A percentile compares a stretch with the other conserved stretches of the same genome.
Evolutionary conservation across 2,113 vertebrate genomes (phyloP).

Genomic region (Anolis carolinensis): DNA sequence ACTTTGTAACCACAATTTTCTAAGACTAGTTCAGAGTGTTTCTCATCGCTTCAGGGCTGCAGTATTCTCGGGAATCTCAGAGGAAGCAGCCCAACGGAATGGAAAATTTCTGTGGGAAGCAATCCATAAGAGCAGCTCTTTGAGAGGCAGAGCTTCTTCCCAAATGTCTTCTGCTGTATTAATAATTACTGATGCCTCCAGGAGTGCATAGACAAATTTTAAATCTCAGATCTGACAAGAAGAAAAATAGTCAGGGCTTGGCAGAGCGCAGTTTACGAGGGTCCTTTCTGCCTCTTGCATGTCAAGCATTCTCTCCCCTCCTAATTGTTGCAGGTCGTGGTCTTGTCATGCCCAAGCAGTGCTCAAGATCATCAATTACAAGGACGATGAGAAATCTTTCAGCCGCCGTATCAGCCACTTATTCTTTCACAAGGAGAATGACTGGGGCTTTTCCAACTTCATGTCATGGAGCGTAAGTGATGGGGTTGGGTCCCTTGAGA

Average conservation of each 20-base stretch:
- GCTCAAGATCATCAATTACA: slow-evolving; percentile 98
- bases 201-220: slow-evolving; percentile 31
- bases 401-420: slow-evolving; percentile 97
- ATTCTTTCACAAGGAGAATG: slow-evolving; percentile 99
- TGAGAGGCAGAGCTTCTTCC: neutral
- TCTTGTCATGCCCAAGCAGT: slow-evolving; percentile 98
- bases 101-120: neutral
- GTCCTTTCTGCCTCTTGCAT: slow-evolving; percentile 3
- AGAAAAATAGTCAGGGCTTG: neutral
- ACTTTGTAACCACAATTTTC: no score
- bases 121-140: neutral
- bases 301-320: slow-evolving; percentile 43
- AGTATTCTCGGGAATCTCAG: neutral
- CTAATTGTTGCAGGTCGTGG: slow-evolving; percentile 88
- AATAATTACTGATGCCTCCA: neutral
- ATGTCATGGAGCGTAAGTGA: slow-evolving; percentile 99
- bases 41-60: neutral
- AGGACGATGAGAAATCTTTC: slow-evolving; percentile 98
- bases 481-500: neutral
- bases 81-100: neutral
- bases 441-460: slow-evolving; percentile 99
- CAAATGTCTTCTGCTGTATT: neutral
- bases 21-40: neutral
- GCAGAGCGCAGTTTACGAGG: neutral
- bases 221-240: neutral